Conservation (phyloP, 2,113 vertebrate genomes). For the Nicator chloris region DNA sequence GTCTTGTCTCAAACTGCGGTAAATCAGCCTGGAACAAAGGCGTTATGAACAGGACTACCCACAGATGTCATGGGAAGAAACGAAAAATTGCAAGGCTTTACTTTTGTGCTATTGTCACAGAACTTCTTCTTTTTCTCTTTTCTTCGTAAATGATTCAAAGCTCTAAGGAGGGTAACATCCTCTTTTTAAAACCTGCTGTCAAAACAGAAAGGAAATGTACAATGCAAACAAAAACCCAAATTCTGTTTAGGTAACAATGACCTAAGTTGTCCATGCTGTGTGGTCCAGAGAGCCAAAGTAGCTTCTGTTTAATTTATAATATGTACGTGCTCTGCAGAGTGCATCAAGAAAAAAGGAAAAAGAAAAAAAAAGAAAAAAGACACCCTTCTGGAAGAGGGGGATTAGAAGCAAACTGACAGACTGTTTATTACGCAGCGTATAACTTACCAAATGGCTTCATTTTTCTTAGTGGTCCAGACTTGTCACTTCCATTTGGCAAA, state of each 20-base stretch:
- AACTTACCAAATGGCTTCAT: constrained; percentile 67
- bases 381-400: constrained; percentile 27
- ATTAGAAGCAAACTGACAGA: constrained; percentile 67
- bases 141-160: neutral
- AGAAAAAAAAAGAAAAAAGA: accelerated
- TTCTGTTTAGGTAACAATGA: constrained; percentile 59
- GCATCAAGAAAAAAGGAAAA: neutral
- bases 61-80: constrained; percentile 47
- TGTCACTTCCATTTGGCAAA: constrained; percentile 71
- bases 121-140: constrained; percentile 26
- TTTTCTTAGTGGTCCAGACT: constrained; percentile 66
- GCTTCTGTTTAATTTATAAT: constrained; percentile 50
- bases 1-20: neutral
- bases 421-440: constrained; percentile 63
- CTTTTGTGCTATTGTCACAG: neutral
- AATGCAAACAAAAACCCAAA: constrained; percentile 41
- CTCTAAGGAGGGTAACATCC: constrained; percentile 9
- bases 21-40: constrained; percentile 13
- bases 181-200: constrained; percentile 44
- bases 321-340: neutral
- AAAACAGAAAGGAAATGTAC: constrained; percentile 44
- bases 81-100: neutral
- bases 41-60: constrained; percentile 23
- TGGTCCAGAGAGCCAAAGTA: constrained; percentile 51
- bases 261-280: constrained; percentile 39